Evolutionary conservation across 2,797 vertebrate genomes (phyloP), one percentile per base, ranked within the genome.

Genomic region (Eidolon dupreanum): DNA sequence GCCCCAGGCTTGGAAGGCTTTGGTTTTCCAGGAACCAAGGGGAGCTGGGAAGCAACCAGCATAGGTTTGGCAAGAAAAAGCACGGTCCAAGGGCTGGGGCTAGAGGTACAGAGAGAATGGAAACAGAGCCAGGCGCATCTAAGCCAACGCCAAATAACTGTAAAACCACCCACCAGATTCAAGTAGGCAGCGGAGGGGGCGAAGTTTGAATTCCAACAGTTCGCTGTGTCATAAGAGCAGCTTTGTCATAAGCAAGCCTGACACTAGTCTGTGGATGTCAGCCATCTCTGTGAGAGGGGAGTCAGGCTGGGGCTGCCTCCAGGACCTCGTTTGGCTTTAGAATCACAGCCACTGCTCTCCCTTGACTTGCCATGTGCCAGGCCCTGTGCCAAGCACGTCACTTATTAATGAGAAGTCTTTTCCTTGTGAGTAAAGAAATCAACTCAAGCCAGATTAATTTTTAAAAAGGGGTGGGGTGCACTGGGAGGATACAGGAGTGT

Each of bases 341-440:
- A 59, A 10, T 41, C 77, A 43, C 55, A 51, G 77, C 43, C 26
- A 9, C 66, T 36, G 8, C 63, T 74, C 63, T 74, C 51, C 73
- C 36, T 81, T 61, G 26, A 63, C 20, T 12, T 81, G 53, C 16
- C 1, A 0, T 22, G 33, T 49, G 77, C 70, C 66, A 83, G 41
- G 66, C 41, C 65, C 55, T 77, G 13, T 20, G 20, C 59, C 65
- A 86, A 53, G n/a, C n/a, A 70, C 68, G 66, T 81, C 2, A 46
- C 26, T 92, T 53, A 88, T 24, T 88, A 86, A 73, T 79, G 57
- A 63, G 90, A 41, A 75, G 19, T 19, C 61, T 88, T 84, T 75
- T 28, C 59, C 66, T 88, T 86, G 5, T 43, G 38, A 82, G 28
- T 63, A 17, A 90, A 94, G 82, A 88, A 94, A 79, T 84, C 49